Percentiles rank a stretch among this genome's conserved stretches.
These are phyloP conservation scores for Parus major DNA, from an alignment of 2,113 vertebrate species.

Conservation along the genomic window DNA sequence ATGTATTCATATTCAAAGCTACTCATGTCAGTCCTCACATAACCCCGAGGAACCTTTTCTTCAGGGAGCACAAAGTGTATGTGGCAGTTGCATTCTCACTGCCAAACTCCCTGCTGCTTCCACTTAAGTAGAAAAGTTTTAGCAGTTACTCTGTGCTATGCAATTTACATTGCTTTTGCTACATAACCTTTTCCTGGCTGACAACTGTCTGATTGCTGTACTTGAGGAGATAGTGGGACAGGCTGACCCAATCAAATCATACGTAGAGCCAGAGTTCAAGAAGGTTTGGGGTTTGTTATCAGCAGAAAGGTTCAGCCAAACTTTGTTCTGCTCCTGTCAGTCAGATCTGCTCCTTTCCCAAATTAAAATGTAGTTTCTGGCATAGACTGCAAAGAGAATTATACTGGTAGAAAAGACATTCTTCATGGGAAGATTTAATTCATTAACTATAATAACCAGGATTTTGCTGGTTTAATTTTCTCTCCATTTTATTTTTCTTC, in stretches of 20 bases:
- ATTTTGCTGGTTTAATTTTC: background rate
- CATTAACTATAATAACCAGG: background rate
- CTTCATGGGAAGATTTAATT: background rate
- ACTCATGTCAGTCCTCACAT: background rate
- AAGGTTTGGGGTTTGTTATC: background rate
- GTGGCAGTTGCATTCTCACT: background rate
- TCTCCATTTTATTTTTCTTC: background rate
- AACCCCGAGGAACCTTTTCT: background rate
- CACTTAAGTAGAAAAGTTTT: background rate
- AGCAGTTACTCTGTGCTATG: background rate
- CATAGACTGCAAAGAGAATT: background rate
- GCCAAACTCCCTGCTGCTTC: background rate
- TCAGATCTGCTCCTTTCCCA: background rate
- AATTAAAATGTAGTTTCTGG: background rate
- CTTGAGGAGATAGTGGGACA: background rate
- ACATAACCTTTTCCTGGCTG: background rate
- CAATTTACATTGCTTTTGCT: conserved; percentile 15
- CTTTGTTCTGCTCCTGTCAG: background rate
- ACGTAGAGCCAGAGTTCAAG: background rate
- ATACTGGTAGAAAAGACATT: background rate
- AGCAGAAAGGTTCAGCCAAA: background rate
- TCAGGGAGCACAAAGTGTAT: background rate
- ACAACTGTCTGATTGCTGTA: background rate
- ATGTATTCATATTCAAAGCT: background rate
- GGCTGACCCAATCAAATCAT: background rate